phyloP scores from a whole-genome alignment of 2,797 vertebrate species.

The Galaxias olidus region DNA sequence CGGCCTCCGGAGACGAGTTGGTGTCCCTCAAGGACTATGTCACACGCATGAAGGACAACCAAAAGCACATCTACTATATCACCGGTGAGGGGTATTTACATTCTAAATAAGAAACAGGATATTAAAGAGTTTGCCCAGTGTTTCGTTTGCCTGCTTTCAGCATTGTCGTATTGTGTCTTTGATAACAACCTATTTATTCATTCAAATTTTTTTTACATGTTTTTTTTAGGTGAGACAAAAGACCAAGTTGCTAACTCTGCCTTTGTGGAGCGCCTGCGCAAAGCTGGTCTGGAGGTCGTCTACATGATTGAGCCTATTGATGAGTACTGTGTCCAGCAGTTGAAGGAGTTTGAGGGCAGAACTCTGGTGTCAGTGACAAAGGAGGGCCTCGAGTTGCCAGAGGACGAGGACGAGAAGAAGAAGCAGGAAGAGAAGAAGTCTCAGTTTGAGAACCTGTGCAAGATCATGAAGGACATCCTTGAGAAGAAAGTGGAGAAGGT shows the following conservation, averaged over 20 bases:
- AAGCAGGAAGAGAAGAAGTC: conserved; percentile 90
- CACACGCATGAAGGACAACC: conserved; percentile 87
- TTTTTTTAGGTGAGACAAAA: conserved; percentile 88
- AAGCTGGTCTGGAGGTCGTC: conserved; percentile 92
- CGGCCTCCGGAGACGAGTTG: conserved; percentile 87
- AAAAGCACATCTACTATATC: conserved; percentile 89
- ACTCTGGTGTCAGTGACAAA: conserved; percentile 94
- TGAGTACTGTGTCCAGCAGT: conserved; percentile 96
- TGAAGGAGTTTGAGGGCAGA: conserved; percentile 95
- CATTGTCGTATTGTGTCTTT: background rate
- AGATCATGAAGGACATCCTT: conserved; percentile 95
- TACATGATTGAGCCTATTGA: conserved; percentile 99
- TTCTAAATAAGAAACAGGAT: background rate
- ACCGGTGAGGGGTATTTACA: conserved; percentile 67
- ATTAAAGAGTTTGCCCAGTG: rapidly evolving
- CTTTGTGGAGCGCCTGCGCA: conserved; percentile 93
- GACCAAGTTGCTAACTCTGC: conserved; percentile 97
- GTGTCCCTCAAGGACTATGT: conserved; percentile 88
- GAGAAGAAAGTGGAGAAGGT: conserved; percentile 98
- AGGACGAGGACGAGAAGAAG: conserved; percentile 93
- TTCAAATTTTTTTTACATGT: background rate
- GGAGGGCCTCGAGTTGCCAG: conserved; percentile 92
- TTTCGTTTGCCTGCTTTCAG: background rate
- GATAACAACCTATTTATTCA: background rate
- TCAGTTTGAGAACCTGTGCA: conserved; percentile 91